phyloP scores from a whole-genome alignment of 2,888 invertebrate species.

The Danaus chrysippus region DNA sequence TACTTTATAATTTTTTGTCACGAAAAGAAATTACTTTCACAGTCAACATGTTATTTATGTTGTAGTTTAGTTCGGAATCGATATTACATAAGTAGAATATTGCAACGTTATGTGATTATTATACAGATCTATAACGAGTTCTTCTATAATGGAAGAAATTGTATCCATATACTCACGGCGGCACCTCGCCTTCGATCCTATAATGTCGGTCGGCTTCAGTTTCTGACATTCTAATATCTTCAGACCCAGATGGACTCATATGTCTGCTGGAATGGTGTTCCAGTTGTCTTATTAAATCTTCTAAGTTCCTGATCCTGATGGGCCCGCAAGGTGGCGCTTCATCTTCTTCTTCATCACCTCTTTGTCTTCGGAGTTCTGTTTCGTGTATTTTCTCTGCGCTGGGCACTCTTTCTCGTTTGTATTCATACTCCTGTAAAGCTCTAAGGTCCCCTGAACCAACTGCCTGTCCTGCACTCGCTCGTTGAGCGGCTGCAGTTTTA shows the following conservation, averaged over 20 bases:
- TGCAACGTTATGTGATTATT: too few relatives aligned
- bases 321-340: conserved; percentile 89
- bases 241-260: conserved; percentile 94
- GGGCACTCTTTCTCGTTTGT: conserved; percentile 80
- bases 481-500: conserved; percentile 88
- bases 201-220: conserved; percentile 93
- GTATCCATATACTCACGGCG: conserved; percentile 58
- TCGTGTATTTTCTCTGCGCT: conserved; percentile 89
- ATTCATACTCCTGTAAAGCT: conserved; percentile 74
- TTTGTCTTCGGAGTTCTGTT: conserved; percentile 80
- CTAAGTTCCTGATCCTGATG: conserved; percentile 92
- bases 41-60: too few relatives aligned
- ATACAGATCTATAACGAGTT: too few relatives aligned
- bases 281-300: conserved; percentile 92
- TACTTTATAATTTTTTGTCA: too few relatives aligned
- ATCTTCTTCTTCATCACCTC: conserved; percentile 82
- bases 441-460: conserved; percentile 68
- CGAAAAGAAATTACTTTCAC: too few relatives aligned
- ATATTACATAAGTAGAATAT: too few relatives aligned
- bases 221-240: conserved; percentile 93
- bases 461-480: conserved; percentile 67
- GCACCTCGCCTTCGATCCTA: conserved; percentile 82
- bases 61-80: too few relatives aligned
- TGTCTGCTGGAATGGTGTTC: conserved; percentile 92
- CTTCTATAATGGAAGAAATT: too few relatives aligned